phyloP scores from a whole-genome alignment of 2,888 invertebrate species.

The Pseudococcus longispinus region DNA sequence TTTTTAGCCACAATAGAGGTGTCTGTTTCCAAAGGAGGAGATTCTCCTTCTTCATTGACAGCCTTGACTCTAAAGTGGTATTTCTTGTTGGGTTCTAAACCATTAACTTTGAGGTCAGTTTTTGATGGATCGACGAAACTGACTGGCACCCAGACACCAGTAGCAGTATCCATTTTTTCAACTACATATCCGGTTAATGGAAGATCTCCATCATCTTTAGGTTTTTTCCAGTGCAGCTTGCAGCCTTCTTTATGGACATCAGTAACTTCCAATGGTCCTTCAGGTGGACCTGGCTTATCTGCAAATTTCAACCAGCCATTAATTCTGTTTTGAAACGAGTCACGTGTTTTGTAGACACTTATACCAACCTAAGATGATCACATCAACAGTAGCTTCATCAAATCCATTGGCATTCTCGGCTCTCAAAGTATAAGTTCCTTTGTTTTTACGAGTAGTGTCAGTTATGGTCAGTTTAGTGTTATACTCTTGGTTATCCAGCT shows the following conservation, averaged over 20 bases:
- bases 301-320: neutral
- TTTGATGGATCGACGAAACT: conserved; percentile 82
- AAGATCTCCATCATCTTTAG: conserved; percentile 93
- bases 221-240: conserved; percentile 91
- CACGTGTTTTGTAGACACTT: neutral
- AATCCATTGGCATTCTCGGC: conserved; percentile 93
- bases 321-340: neutral
- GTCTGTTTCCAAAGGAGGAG: conserved; percentile 91
- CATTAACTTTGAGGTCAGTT: conserved; percentile 82
- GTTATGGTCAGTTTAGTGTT: conserved; percentile 84
- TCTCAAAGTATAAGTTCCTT: conserved; percentile 87
- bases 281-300: conserved; percentile 86
- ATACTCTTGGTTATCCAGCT: conserved; percentile 90
- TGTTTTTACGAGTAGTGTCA: conserved; percentile 82
- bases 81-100: conserved; percentile 91
- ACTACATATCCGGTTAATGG: conserved; percentile 89
- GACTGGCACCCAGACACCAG: conserved; percentile 88
- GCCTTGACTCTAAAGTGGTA: conserved; percentile 98
- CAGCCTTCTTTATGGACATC: conserved; percentile 94
- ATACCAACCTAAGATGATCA: conserved; percentile 76
- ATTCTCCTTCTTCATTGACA: conserved; percentile 95
- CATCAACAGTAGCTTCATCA: conserved; percentile 93
- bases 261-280: conserved; percentile 88
- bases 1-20: conserved; percentile 92
- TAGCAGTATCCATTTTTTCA: conserved; percentile 91